Base-by-base conservation (phyloP, 2,797 vertebrate genomes). In the Melanotaenia parkinsoni region DNA sequence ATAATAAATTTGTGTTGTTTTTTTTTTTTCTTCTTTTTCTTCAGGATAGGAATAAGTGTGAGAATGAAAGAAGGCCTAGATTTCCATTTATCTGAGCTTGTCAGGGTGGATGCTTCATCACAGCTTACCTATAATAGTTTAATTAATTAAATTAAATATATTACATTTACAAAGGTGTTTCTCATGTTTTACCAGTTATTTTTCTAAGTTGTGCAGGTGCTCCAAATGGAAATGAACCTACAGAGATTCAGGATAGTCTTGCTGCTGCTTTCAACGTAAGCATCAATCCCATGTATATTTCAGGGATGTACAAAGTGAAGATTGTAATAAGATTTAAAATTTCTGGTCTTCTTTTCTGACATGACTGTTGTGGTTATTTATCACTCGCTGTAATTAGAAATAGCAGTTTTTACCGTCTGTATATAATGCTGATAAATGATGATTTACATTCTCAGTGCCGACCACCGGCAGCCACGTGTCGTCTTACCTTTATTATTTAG, bases 221-320 rank as follows among this genome's bases (percentile, higher is more conserved):
- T 84, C 84, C 83, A 88, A 79, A 83, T 77, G 54, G 81, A 81
- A 68, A 53, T 24, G 33, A 81, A 79, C 67, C 74, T 67, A 26
- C 61, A 35, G 67, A 66, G 66, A 64, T 77, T 60, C 58, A 77
- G 63, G 80, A 87, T 82, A 78, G 74, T 77, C 72, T 72, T 32
- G 24, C 65, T 40, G 43, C 60, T 62, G 72, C 77, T 80, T 86
- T 76, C 47, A 72, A 72, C 74, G 77, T 68, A 68, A 80, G 69
- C 76, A 74, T 71, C 45, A 86, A 87, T 86, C 72, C 70, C 62
- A 70, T 53, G 78, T 80, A 87, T 84, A 76, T 83, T 67, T 73
- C 35, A n/a, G 60, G 79, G 77, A 88, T 88, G 88, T 85, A 67
- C 79, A 79, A 58, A 12, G 61, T 76, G 73, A 78, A 86, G 84